Conservation (phyloP, 2,888 invertebrate genomes). For the Pollenia angustigena region DNA sequence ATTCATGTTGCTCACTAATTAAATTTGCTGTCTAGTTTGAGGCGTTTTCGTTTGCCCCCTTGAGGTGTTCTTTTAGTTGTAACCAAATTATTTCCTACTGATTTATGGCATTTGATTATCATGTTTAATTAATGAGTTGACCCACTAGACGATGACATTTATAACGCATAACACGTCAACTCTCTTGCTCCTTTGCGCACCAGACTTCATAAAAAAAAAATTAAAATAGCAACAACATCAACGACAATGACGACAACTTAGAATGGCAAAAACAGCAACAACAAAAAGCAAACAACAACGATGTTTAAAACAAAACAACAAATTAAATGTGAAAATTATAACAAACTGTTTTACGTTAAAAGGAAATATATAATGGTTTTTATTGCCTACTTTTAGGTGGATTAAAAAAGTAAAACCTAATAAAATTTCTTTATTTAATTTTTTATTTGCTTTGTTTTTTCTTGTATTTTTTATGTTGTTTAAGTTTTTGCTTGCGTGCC, state of each 20-base stretch:
- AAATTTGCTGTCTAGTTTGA: constrained; percentile 49
- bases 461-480: background rate
- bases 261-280: constrained; percentile 17
- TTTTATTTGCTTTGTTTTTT: constrained; percentile 1
- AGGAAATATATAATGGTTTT: constrained; percentile 60
- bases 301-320: constrained; percentile 4
- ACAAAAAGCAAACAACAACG: background rate
- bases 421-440: constrained; percentile 43
- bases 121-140: constrained; percentile 74
- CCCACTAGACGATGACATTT: constrained; percentile 75
- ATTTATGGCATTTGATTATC: constrained; percentile 77
- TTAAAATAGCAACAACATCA: constrained; percentile 3
- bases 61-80: constrained; percentile 62
- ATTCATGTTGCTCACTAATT: constrained; percentile 45
- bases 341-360: constrained; percentile 35
- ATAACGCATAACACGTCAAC: constrained; percentile 70
- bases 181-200: background rate
- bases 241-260: background rate
- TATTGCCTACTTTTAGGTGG: constrained; percentile 72
- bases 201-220: too few relatives aligned
- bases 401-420: constrained; percentile 55
- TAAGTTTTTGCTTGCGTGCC: constrained; percentile 47
- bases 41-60: constrained; percentile 52
- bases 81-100: constrained; percentile 70
- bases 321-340: constrained; percentile 8